Evolutionary conservation across 2,113 vertebrate genomes (phyloP).

Genomic region (Chloebia gouldiae): DNA sequence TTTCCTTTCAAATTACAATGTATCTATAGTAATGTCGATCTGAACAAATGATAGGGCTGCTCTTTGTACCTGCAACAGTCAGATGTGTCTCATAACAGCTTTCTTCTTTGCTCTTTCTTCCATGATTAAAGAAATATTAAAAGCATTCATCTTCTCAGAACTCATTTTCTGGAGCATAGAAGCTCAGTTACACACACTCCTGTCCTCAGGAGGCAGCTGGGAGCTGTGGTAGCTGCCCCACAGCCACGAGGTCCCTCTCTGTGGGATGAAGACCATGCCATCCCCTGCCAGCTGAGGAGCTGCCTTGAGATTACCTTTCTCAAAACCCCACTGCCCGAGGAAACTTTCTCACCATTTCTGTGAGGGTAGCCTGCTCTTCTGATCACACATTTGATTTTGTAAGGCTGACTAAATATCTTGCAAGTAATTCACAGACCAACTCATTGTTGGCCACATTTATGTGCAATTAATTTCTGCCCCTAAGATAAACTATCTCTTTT

Average conservation of each 20-base stretch:
- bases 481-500: background rate
- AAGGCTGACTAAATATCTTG: background rate
- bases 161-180: background rate
- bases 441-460: background rate
- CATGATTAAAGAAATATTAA: background rate
- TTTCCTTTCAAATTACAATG: background rate
- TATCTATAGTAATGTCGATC: background rate
- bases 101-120: background rate
- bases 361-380: background rate
- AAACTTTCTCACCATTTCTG: background rate
- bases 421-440: background rate
- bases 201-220: background rate
- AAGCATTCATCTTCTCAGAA: background rate
- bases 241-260: background rate
- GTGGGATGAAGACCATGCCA: background rate
- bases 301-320: background rate
- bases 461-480: background rate
- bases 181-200: background rate
- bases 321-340: background rate
- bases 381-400: background rate
- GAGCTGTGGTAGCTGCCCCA: background rate
- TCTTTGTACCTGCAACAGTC: background rate
- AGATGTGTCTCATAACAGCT: background rate
- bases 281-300: background rate
- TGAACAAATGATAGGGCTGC: background rate